Evolutionary conservation across 2,113 vertebrate genomes (phyloP), one percentile per base, ranked within the genome.

Genomic region (Athene cunicularia): DNA sequence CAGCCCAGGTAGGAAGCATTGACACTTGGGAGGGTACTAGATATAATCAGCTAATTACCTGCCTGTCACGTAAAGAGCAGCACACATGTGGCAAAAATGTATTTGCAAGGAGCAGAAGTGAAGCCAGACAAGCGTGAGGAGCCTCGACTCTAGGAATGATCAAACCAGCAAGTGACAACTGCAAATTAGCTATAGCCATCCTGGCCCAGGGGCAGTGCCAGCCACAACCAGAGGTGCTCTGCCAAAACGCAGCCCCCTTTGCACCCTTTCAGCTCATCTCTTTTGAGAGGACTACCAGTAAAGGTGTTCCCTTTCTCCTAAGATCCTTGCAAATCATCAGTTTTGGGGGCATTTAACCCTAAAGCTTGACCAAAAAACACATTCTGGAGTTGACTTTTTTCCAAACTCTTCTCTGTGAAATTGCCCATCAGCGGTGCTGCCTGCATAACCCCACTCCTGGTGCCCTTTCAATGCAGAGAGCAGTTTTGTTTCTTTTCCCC

Each of bases 381-480:
- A 43, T 18, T 32, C 77, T 45, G 49, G 32, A 30, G 43, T 35
- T 4, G 0, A 11, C 43, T 70, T 21, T 21, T 8, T 32, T 66
- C 23, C 59, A 32, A 52, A 41, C 45, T 12, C 11, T 33, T 64
- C 12, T 23, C 28, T 35, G 1, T 6, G 64, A 12, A 50, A 26
- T 10, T 56, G 18, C 8, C 47, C 21, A 8, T 27, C 30, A 26
- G 33, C 39, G 67, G 17, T 59, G 16, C 24, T 2, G 3, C 12
- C 32, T 14, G n/a, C 39, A 6, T 8, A 49, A 23, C 16, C 41
- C 8, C 18, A 1, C 19, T 39, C 75, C n/a, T 0, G 2, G 9
- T 39, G 47, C 50, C 32, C 30, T 18, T 43, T 19, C 22, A 2
- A 7, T 3, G 24, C 30, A 53, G 35, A 28, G 13, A 23, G 58